Percentiles rank a stretch among this genome's conserved stretches.
These are phyloP conservation scores for Drosophila carrolli DNA, from an alignment of 1,140 invertebrate genomes.

Conservation along the genomic window DNA sequence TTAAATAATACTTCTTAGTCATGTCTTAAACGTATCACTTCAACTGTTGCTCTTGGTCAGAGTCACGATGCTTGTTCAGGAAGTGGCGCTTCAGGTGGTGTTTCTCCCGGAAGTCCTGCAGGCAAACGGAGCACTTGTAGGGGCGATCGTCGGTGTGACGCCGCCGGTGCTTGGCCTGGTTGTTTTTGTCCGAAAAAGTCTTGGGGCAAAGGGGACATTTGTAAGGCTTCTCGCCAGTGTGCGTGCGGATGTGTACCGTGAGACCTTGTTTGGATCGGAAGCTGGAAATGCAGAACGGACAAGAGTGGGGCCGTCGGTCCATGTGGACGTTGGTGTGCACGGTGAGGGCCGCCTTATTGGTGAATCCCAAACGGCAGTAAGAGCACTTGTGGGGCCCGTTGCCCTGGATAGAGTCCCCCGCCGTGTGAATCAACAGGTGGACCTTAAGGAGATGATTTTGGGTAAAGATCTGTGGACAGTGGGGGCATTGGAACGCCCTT, in stretches of 20 bases:
- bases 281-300: constrained; percentile 4
- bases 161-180: constrained; percentile 30
- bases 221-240: constrained; percentile 37
- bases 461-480: constrained; percentile 19
- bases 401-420: not conserved
- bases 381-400: constrained; percentile 20
- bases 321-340: constrained; percentile 10
- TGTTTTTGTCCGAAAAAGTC: constrained; percentile 24
- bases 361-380: constrained; percentile 4
- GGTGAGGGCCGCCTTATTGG: constrained; percentile 12
- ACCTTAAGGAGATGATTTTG: constrained; percentile 9
- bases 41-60: not conserved
- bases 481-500: constrained; percentile 10
- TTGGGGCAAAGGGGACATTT: constrained; percentile 24
- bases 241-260: constrained; percentile 8
- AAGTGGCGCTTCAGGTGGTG: constrained; percentile 33
- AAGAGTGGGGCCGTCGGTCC: constrained; percentile 14
- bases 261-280: constrained; percentile 23
- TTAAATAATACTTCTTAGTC: too few relatives aligned
- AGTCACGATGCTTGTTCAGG: constrained; percentile 17
- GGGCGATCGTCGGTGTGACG: constrained; percentile 28
- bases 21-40: constrained; percentile 1
- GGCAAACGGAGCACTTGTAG: constrained; percentile 22
- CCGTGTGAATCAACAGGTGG: constrained; percentile 19
- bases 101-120: constrained; percentile 23